A percentile compares a stretch with the other conserved stretches of the same genome.
Conservation (phyloP, 2,797 vertebrate genomes). For the Scomberomorus guttatus region DNA sequence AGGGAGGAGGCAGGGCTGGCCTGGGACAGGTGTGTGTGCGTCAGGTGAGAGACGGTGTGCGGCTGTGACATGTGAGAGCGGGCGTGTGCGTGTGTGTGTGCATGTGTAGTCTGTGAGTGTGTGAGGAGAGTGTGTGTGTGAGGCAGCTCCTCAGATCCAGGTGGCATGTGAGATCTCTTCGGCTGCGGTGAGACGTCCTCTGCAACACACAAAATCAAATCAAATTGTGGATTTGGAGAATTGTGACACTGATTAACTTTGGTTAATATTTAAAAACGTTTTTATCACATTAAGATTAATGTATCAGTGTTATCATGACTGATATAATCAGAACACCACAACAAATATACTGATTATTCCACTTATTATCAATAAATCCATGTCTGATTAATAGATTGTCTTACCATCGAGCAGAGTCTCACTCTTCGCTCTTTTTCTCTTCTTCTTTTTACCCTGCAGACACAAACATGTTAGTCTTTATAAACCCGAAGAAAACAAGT, state of each 20-base stretch:
- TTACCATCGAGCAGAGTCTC: constrained; percentile 86
- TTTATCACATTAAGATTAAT: no score
- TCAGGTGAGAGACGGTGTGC: constrained; percentile 78
- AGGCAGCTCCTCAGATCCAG: constrained; percentile 66
- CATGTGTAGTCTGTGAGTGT: constrained; percentile 41
- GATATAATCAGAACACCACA: no score
- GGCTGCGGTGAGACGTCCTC: constrained; percentile 81
- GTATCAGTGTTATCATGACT: no score
- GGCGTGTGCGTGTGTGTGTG: constrained; percentile 26
- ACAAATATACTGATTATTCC: no score
- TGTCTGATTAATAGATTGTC: not conserved
- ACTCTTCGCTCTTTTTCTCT: constrained; percentile 91
- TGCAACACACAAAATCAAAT: no score
- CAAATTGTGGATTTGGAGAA: no score
- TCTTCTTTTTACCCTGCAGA: constrained; percentile 94
- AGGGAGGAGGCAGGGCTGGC: constrained; percentile 93
- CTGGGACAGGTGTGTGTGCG: constrained; percentile 83
- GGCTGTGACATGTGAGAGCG: constrained; percentile 56
- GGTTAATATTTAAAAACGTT: no score
- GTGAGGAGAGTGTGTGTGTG: constrained; percentile 68
- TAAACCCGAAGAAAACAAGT: no score
- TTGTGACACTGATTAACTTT: no score
- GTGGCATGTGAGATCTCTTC: constrained; percentile 87
- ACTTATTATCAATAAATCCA: no score
- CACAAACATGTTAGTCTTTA: constrained; percentile 17